Evolutionary conservation across 2,888 invertebrate genomes (phyloP).

Genomic region (Melanchra persicariae): DNA sequence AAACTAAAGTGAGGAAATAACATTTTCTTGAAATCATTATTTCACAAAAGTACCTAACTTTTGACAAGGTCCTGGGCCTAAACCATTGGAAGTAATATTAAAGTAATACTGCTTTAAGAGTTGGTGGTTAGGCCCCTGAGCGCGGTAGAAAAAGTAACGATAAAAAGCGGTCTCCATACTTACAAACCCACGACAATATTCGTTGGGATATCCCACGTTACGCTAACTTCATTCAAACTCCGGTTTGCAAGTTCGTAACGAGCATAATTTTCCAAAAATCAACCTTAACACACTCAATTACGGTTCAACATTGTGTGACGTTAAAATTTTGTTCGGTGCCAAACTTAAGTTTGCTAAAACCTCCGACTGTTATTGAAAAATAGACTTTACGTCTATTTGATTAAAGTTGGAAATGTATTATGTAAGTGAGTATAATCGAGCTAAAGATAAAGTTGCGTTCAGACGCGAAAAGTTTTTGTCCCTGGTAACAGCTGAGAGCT

Average conservation of each 20-base stretch:
- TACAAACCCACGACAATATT: slow-evolving; percentile 68
- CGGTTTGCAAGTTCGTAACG: slow-evolving; percentile 64
- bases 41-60: too few relatives aligned
- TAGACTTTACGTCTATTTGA: background rate
- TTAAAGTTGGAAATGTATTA: slow-evolving; percentile 64
- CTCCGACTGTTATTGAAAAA: slow-evolving; percentile 44
- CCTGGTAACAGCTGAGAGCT: too few relatives aligned
- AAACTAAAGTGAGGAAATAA: too few relatives aligned
- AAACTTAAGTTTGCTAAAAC: slow-evolving; percentile 61
- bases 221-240: slow-evolving; percentile 86
- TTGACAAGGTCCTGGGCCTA: too few relatives aligned
- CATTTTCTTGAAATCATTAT: too few relatives aligned
- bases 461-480: slow-evolving; percentile 42
- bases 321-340: slow-evolving; percentile 53
- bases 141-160: background rate
- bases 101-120: too few relatives aligned
- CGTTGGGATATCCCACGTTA: slow-evolving; percentile 87
- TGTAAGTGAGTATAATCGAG: slow-evolving; percentile 57
- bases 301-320: slow-evolving; percentile 62
- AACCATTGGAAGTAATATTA: background rate
- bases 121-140: too few relatives aligned
- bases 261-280: slow-evolving; percentile 60
- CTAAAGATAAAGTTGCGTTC: slow-evolving; percentile 44
- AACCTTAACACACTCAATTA: slow-evolving; percentile 60
- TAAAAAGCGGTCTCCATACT: slow-evolving; percentile 74